Percentiles rank a stretch among this genome's conserved stretches.
These are phyloP conservation scores for Mustelus asterias DNA, from an alignment of 2,113 vertebrate species.

Conservation along the genomic window DNA sequence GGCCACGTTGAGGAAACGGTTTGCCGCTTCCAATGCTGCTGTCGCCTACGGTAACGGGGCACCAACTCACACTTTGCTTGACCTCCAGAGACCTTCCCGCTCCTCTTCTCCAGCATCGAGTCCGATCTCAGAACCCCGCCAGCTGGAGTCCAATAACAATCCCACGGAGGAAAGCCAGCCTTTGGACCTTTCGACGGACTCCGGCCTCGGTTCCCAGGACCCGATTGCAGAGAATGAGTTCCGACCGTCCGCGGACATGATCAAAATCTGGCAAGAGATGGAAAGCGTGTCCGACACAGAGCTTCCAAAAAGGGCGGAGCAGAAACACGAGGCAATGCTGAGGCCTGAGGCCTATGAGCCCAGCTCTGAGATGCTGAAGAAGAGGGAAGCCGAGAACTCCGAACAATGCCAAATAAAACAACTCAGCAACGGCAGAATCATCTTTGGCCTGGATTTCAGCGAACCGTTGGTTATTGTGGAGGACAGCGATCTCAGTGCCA, in stretches of 20 bases:
- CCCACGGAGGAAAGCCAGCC: background rate
- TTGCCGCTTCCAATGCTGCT: conserved; percentile 39
- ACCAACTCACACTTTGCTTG: conserved; percentile 64
- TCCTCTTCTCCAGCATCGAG: background rate
- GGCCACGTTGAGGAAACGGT: conserved; percentile 28
- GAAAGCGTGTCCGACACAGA: conserved; percentile 50
- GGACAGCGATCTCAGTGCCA: conserved; percentile 57
- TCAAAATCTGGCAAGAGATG: conserved; percentile 69
- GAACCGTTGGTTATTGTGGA: conserved; percentile 63
- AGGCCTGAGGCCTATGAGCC: background rate
- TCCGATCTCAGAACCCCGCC: background rate
- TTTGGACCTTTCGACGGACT: background rate
- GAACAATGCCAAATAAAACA: conserved; percentile 38
- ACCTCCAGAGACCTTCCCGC: conserved; percentile 44
- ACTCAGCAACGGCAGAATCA: conserved; percentile 37
- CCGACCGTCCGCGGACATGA: conserved; percentile 59
- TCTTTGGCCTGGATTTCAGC: conserved; percentile 5
- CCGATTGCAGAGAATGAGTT: conserved; percentile 60
- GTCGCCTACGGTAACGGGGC: conserved; percentile 46
- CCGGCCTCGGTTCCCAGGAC: background rate
- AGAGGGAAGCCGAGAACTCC: background rate
- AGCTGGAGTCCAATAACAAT: no score
- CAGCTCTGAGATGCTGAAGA: background rate
- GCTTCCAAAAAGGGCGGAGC: conserved; percentile 29
- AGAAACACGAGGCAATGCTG: no score